Evolutionary conservation across 2,888 invertebrate genomes (phyloP), one percentile per base, ranked within the genome.

Genomic region (Julus scanicus): DNA sequence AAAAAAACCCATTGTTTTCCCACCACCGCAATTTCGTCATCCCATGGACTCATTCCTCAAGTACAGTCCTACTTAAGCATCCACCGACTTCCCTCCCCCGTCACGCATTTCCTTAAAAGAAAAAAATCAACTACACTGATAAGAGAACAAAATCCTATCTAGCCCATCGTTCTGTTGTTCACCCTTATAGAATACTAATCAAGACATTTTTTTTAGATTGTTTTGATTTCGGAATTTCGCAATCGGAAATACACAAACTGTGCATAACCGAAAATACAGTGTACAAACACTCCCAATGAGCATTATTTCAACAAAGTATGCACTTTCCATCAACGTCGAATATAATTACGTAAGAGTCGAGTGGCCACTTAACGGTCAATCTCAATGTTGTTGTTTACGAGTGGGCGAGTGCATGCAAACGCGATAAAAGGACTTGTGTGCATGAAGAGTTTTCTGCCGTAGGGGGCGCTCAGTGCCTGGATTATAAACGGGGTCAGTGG

Each of bases 401-500:
- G 63, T 17, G 63, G 63, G 63, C 8, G 63, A 6, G 20, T 20
- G 20, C 29, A 29, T 29, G 20, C 8, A 5, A 8, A 44, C 1
- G 5, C 8, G 44, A 44, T 44, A 44, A 44, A 29, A 29, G 57
- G 20, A 1, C 6, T 63, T n/a, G n/a, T 20, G n/a, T 53, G 5
- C 1, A 29, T 29, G 29, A 29, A 29, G 29, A 29, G 13, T 53
- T 63, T 17, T 63, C 1, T 71, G 29, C 4, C n/a, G 29, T 29
- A 71, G 71, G 29, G 71, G 71, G 71, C 71, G 71, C 71, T 71
- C 9, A 29, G 29, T 29, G 71, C n/a, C 29, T 71, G 71, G 63
- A 29, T 71, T 71, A 20, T 11, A 29, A 71, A 71, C 71, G 71
- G 71, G 71, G 71, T 71, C 71, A 71, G 71, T 71, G 71, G 71